Conservation (phyloP, 2,113 vertebrate genomes). For the Strix aluco region DNA sequence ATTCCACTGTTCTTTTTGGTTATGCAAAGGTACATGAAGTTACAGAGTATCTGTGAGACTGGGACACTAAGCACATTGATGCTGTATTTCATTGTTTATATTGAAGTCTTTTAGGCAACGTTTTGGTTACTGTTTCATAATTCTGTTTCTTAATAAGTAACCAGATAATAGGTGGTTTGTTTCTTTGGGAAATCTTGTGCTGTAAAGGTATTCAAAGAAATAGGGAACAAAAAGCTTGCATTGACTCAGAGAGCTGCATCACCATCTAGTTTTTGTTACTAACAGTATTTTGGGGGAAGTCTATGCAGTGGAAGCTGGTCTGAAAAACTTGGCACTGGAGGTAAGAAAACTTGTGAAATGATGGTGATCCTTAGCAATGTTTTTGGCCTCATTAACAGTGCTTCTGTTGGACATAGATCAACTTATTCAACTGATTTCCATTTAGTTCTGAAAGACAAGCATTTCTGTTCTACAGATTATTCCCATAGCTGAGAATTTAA, state of each 20-base stretch:
- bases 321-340: not conserved
- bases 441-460: not conserved
- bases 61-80: not conserved
- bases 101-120: not conserved
- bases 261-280: not conserved
- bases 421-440: not conserved
- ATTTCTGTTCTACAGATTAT: not conserved
- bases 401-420: not conserved
- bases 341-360: not conserved
- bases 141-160: constrained; percentile 11
- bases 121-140: not conserved
- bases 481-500: not conserved
- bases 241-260: not conserved
- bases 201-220: not conserved
- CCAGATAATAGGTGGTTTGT: not conserved
- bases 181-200: not conserved
- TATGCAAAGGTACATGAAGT: not conserved
- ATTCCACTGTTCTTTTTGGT: not conserved
- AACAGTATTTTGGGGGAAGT: not conserved
- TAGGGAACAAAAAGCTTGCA: not conserved
- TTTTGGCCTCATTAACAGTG: not conserved
- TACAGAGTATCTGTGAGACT: not conserved
- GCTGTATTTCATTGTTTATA: not conserved
- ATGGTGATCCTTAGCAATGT: not conserved
- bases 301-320: not conserved